Conservation (phyloP, 2,888 invertebrate species). For the Mycogona germanica region DNA sequence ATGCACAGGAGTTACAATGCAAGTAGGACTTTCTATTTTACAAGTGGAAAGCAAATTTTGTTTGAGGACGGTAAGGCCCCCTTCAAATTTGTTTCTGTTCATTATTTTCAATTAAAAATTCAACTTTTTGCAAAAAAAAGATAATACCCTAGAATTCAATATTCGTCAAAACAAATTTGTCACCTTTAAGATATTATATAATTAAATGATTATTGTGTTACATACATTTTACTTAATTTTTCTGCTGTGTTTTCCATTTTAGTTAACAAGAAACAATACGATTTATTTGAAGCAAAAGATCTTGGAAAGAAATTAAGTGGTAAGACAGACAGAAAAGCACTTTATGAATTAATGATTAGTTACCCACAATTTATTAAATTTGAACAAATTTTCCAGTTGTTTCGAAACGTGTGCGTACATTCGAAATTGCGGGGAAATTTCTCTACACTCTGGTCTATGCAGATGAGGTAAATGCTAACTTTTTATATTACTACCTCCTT, state of each 20-base stretch:
- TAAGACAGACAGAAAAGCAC: too few relatives aligned
- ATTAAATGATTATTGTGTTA: neutral
- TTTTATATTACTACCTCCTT: too few relatives aligned
- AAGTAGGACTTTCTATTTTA: slow-evolving; percentile 12
- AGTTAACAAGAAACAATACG: slow-evolving; percentile 6
- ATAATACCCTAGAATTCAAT: too few relatives aligned
- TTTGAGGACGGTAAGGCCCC: slow-evolving; percentile 1
- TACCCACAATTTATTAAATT: neutral
- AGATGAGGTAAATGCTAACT: slow-evolving; percentile 8
- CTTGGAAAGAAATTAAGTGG: neutral
- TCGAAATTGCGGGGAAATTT: slow-evolving; percentile 13
- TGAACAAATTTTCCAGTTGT: neutral
- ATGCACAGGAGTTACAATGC: slow-evolving; percentile 1
- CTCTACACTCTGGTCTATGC: slow-evolving; percentile 5
- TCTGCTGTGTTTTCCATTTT: neutral
- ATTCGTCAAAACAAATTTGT: too few relatives aligned
- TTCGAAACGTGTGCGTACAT: slow-evolving; percentile 4
- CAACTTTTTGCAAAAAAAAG: neutral
- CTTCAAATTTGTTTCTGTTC: neutral
- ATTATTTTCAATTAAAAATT: neutral
- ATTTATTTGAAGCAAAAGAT: slow-evolving; percentile 5
- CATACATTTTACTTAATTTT: neutral
- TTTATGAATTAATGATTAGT: neutral
- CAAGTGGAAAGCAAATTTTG: slow-evolving; percentile 1
- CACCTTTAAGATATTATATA: too few relatives aligned